Base-by-base conservation (phyloP, 2,113 vertebrate species). In the Epinephelus moara region DNA sequence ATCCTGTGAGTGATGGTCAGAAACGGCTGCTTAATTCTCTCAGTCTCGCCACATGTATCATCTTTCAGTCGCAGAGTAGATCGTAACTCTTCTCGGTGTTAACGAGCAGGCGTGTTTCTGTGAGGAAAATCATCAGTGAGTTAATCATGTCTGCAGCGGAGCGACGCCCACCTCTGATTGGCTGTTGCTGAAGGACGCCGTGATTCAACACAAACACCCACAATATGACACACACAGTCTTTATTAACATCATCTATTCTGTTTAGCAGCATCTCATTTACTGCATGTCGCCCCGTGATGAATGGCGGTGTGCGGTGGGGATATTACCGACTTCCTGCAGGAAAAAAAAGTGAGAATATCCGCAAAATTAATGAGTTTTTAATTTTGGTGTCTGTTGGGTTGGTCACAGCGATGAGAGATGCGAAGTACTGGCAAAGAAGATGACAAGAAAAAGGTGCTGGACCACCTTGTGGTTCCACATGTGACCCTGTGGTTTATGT, bases 221-320 rank as follows among this genome's bases (percentile, higher is more conserved):
- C 57, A 23, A 33, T 19, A 4, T 25, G 72, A 66, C 71, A 59
- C 53, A 67, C 55, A 6, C 19, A 23, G 3, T n/a, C 80, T 79
- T 25, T 70, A 83, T 75, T 64, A 82, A 30, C 79, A 66, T 50
- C 40, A 59, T 71, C 11, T 23, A 4, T 66, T 27, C n/a, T 49
- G 64, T 2, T 4, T 8, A 79, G 67, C 17, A 55, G 68, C 67
- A 4, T 42, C 60, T 69, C 49, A 6, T 71, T 63, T 25, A 56
- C 52, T 1, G 60, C 18, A 0, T 3, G 63, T 47, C 8, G 8
- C 59, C 17, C 15, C 0, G 18, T 77, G 79, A 74, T 86, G 55
- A 49, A 70, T 74, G 56, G 53, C 15, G 23, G 55, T 21, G 62
- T 27, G 57, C 6, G 42, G 19, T 1, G 75, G 45, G 42, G 30